A percentile compares a stretch with the other conserved stretches of the same genome.
phyloP scores from a whole-genome alignment of 2,797 vertebrate genomes.

The Chaunax sp. region DNA sequence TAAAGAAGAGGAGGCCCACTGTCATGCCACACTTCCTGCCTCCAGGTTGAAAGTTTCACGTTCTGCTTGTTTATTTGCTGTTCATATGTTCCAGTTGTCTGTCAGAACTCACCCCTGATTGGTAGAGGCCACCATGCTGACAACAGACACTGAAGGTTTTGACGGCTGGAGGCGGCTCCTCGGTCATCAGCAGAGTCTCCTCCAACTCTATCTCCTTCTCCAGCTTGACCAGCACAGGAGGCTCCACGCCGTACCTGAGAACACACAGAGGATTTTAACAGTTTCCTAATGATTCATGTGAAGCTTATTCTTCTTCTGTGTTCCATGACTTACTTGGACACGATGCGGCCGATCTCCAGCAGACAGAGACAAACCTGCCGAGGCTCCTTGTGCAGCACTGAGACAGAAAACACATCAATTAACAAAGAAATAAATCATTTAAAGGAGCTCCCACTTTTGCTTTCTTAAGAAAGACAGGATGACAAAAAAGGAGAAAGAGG shows the following conservation, averaged over 20 bases:
- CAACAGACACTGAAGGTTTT: conserved; percentile 92
- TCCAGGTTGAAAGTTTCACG: conserved; percentile 12
- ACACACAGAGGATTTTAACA: background rate
- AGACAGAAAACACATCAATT: conserved; percentile 8
- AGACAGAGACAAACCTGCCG: conserved; percentile 98
- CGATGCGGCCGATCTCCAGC: conserved; percentile 94
- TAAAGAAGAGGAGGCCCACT: background rate
- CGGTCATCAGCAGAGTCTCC: conserved; percentile 90
- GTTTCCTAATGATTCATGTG: background rate
- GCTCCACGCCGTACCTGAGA: conserved; percentile 93
- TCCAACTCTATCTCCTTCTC: conserved; percentile 99
- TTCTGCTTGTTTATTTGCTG: background rate
- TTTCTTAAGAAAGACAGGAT: background rate
- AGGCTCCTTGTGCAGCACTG: conserved; percentile 97
- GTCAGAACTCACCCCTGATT: conserved; percentile 85
- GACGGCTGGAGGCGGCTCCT: conserved; percentile 84
- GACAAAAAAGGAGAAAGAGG: background rate
- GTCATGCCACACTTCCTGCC: conserved; percentile 4
- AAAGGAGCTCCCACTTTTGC: conserved; percentile 19
- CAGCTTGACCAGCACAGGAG: conserved; percentile 94
- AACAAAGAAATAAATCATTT: background rate
- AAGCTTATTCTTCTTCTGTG: fast-evolving
- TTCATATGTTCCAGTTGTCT: background rate
- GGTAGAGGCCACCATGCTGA: conserved; percentile 90
- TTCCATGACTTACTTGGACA: conserved; percentile 87